A percentile compares a stretch with the other conserved stretches of the same genome.
These are phyloP conservation scores for Ormyrus labotus DNA, from an alignment of 2,888 invertebrate genomes.

Conservation along the genomic window DNA sequence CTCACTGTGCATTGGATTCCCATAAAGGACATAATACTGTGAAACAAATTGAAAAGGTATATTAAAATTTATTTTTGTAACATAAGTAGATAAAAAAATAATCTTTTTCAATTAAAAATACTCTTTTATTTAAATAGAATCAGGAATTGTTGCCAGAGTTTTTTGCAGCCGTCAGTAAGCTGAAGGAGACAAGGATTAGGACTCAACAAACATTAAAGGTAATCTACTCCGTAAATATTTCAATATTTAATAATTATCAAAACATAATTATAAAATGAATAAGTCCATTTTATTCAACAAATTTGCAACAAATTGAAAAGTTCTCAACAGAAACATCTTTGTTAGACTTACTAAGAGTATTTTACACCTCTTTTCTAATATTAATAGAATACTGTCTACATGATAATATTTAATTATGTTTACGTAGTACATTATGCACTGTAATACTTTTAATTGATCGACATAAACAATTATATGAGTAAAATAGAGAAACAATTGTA, in stretches of 20 bases:
- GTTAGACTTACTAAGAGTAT: slow-evolving; percentile 25
- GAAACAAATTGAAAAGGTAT: slow-evolving; percentile 70
- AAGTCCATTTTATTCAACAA: slow-evolving; percentile 67
- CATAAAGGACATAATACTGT: slow-evolving; percentile 72
- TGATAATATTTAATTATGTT: slow-evolving; percentile 6
- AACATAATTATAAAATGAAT: slow-evolving; percentile 59
- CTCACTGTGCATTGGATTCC: slow-evolving; percentile 73
- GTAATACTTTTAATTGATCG: slow-evolving; percentile 6
- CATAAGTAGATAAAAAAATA: neutral
- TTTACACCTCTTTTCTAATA: slow-evolving; percentile 20
- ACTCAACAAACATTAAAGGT: slow-evolving; percentile 72
- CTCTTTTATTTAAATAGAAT: slow-evolving; percentile 67
- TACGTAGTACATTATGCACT: slow-evolving; percentile 17
- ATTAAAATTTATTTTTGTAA: slow-evolving; percentile 52
- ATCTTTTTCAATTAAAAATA: slow-evolving; percentile 4
- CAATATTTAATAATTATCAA: slow-evolving; percentile 39
- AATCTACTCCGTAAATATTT: slow-evolving; percentile 40
- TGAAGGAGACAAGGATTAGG: slow-evolving; percentile 65
- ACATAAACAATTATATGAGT: neutral
- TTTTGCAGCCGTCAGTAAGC: slow-evolving; percentile 58
- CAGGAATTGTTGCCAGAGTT: slow-evolving; percentile 64
- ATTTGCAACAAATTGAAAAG: slow-evolving; percentile 56
- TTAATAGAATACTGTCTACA: neutral
- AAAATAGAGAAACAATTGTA: slow-evolving; percentile 10
- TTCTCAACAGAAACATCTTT: slow-evolving; percentile 31